Evolutionary conservation across 1,140 invertebrate species (phyloP).

Genomic region (silkworm (Bombyx mori)): DNA sequence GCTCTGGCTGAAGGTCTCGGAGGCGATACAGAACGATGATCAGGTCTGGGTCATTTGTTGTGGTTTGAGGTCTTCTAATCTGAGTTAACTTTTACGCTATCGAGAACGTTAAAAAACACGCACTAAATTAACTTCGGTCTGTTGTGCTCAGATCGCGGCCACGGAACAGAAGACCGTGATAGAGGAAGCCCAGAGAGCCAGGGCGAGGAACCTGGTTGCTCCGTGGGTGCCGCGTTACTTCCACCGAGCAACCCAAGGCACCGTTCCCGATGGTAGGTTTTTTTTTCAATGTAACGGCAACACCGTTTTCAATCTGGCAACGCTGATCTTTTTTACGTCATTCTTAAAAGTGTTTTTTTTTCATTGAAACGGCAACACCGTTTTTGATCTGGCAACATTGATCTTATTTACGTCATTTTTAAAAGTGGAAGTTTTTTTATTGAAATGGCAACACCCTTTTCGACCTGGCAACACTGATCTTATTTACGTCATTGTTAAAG

Average conservation of each 20-base stretch:
- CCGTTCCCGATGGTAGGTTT: constrained; percentile 33
- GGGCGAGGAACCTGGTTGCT: constrained; percentile 61
- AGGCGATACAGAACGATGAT: constrained; percentile 85
- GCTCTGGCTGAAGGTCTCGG: constrained; percentile 87
- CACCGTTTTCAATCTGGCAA: neutral
- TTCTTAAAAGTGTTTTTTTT: too few relatives aligned
- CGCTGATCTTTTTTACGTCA: too few relatives aligned
- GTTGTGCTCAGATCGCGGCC: constrained; percentile 74
- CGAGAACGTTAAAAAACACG: too few relatives aligned
- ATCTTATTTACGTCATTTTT: too few relatives aligned
- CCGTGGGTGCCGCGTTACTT: constrained; percentile 56
- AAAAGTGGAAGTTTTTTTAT: constrained; percentile 12
- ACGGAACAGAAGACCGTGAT: constrained; percentile 91
- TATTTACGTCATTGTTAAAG: too few relatives aligned
- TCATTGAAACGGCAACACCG: too few relatives aligned
- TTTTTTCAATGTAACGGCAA: neutral
- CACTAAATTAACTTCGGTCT: too few relatives aligned
- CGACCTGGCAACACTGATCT: neutral
- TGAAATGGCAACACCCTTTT: neutral
- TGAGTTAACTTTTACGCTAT: too few relatives aligned
- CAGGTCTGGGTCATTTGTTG: constrained; percentile 65
- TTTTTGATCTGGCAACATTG: too few relatives aligned
- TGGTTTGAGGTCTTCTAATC: too few relatives aligned
- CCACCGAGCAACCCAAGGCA: constrained; percentile 22
- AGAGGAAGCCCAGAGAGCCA: constrained; percentile 87